Evolutionary conservation across 2,113 vertebrate genomes (phyloP).

Genomic region (Balaeniceps rex): DNA sequence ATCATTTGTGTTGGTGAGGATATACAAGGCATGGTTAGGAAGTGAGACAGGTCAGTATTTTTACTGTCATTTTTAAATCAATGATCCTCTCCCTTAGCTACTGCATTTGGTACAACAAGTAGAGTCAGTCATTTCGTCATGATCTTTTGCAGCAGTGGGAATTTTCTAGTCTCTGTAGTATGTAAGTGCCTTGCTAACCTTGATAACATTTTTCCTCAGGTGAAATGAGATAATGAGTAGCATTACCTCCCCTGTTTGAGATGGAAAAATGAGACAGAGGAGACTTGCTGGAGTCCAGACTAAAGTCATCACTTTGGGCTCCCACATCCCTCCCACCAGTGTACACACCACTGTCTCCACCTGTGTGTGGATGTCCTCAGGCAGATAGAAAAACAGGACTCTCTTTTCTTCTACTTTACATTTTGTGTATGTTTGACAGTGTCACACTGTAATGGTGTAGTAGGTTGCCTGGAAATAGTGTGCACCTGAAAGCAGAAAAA

Average conservation of each 20-base stretch:
- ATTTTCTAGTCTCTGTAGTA: not conserved
- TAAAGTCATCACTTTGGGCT: not conserved
- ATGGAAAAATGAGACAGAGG: not conserved
- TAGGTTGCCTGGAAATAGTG: not conserved
- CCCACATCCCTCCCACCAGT: not conserved
- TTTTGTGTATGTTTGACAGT: not conserved
- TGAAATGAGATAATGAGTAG: not conserved
- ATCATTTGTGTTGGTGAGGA: not conserved
- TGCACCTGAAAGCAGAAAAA: not conserved
- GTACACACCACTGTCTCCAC: not conserved
- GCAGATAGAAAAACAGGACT: not conserved
- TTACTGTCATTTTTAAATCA: not conserved
- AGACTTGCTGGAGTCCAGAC: not conserved
- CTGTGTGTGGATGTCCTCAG: not conserved
- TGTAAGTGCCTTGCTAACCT: not conserved
- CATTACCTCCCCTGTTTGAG: not conserved
- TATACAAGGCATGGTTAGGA: not conserved
- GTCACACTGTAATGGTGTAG: not conserved
- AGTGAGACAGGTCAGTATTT: not conserved
- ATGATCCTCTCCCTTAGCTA: not conserved
- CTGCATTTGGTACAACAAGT: not conserved
- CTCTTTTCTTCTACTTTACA: not conserved
- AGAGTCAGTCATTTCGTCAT: not conserved
- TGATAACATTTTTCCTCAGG: not conserved
- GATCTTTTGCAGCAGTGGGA: not conserved